Base-by-base conservation (phyloP, 2,888 invertebrate genomes). In the Prenolepis imparis region DNA sequence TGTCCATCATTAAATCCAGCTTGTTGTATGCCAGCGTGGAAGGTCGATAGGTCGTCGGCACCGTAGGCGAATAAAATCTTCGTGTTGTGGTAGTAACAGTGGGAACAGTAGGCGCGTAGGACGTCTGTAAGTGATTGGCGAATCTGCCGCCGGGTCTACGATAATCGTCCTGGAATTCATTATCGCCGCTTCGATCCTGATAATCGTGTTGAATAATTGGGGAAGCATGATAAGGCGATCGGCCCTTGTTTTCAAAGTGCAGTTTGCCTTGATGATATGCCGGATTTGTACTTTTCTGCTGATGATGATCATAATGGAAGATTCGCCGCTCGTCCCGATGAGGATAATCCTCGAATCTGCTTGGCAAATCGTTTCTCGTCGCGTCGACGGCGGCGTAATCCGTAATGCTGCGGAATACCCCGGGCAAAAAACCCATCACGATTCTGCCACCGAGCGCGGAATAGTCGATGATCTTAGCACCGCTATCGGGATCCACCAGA, bases 101-200 rank as follows among this genome's bases (percentile, higher is more conserved):
- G 6, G 94, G 94, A 11, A 94, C 94, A 3, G 94, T 94, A 0
- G 94, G 94, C 4, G 93, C 93, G 77, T 94, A 94, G 11, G 93
- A 93, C 0, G 94, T 91, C 52, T 91, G 92, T 59, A 92, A 92
- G 41, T 88, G 89, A 80, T 93, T 88, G 24, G 84, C 82, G 21
- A 87, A 88, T 0, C 89, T 85, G n/a, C 88, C 84, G 18, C 88
- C 84, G 0, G 83, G 61, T 21, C 73, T 52, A 0, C 61, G 74
- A 57, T 84, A 77, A 3, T 48, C 41, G 0, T 82, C 74, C 9
- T 73, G 67, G 36, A 82, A 81, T 1, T 67, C 66, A 4, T 74
- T 84, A 9, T 57, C 55, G 12, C 52, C 61, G 1, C 63, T 18
- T 8, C 28, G 59, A 1, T 52, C 12, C 3, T 15, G 73, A 28